Evolutionary conservation across 2,113 vertebrate species (phyloP).

Genomic region (Himantopus leucocephalus): DNA sequence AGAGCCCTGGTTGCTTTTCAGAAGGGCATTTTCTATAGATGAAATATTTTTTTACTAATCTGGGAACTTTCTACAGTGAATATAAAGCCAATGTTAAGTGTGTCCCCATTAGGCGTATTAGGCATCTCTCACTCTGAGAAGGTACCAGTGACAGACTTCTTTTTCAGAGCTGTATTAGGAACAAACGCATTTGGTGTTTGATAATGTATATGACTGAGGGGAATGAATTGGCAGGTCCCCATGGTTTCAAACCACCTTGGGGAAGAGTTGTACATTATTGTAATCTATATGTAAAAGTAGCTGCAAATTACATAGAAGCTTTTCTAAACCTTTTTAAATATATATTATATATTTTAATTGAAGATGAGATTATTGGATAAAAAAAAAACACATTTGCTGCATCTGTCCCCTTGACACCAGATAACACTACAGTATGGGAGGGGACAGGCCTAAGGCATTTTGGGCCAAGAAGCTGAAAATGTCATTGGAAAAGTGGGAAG

Average conservation of each 20-base stretch:
- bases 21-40: constrained; percentile 75
- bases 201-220: constrained; percentile 1
- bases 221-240: constrained; percentile 42
- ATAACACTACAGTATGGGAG: constrained; percentile 54
- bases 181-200: constrained; percentile 5
- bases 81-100: constrained; percentile 36
- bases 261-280: constrained; percentile 62
- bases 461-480: background rate
- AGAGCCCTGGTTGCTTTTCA: constrained; percentile 69
- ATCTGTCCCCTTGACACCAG: constrained; percentile 48
- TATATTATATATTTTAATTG: constrained; percentile 72
- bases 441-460: background rate
- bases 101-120: background rate
- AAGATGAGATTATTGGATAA: constrained; percentile 65
- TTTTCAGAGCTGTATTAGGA: constrained; percentile 8
- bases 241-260: constrained; percentile 34
- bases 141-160: constrained; percentile 3
- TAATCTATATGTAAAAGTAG: constrained; percentile 71
- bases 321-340: constrained; percentile 76
- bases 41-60: constrained; percentile 72
- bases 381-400: constrained; percentile 26
- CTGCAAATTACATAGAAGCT: constrained; percentile 75
- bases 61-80: constrained; percentile 61
- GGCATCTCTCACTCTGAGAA: constrained; percentile 33
- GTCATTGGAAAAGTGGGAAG: background rate